phyloP scores from a whole-genome alignment of 2,113 vertebrate species.

The Lepisosteus oculatus region DNA sequence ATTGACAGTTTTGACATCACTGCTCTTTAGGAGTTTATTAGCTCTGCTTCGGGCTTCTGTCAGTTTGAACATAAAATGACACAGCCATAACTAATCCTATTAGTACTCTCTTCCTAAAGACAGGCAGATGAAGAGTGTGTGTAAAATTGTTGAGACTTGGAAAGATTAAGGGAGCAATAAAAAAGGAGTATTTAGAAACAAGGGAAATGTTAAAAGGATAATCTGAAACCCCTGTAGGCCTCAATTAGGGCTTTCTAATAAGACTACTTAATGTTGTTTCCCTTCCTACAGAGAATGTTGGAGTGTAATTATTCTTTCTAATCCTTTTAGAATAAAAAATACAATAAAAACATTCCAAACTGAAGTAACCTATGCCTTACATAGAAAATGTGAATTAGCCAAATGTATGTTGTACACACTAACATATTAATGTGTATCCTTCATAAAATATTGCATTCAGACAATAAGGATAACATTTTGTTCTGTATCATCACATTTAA shows the following conservation, averaged over 20 bases:
- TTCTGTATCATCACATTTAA: too few species aligned
- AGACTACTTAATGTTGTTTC: neutral
- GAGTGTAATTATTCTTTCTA: slow-evolving; percentile 7
- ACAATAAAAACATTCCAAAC: neutral
- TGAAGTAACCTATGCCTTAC: too few species aligned
- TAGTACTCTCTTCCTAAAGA: slow-evolving; percentile 57
- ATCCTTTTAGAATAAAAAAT: neutral
- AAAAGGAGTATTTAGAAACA: neutral
- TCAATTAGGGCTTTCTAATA: slow-evolving; percentile 10
- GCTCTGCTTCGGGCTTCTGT: too few species aligned
- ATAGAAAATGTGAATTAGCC: too few species aligned
- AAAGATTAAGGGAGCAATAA: slow-evolving; percentile 48
- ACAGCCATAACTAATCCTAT: slow-evolving; percentile 64
- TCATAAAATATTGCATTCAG: too few species aligned
- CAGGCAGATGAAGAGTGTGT: slow-evolving; percentile 55
- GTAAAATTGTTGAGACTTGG: slow-evolving; percentile 63
- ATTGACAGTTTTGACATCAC: too few species aligned
- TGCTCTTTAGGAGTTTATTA: too few species aligned
- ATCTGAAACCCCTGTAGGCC: slow-evolving; percentile 2
- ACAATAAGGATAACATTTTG: too few species aligned
- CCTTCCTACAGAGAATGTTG: neutral
- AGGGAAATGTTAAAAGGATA: slow-evolving; percentile 1
- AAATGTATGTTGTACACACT: too few species aligned
- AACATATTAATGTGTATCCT: too few species aligned
- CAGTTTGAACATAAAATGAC: slow-evolving; percentile 46